Evolutionary conservation across 2,797 vertebrate genomes (phyloP), one percentile per base, ranked within the genome.

Genomic region (Gallinago nigripennis): DNA sequence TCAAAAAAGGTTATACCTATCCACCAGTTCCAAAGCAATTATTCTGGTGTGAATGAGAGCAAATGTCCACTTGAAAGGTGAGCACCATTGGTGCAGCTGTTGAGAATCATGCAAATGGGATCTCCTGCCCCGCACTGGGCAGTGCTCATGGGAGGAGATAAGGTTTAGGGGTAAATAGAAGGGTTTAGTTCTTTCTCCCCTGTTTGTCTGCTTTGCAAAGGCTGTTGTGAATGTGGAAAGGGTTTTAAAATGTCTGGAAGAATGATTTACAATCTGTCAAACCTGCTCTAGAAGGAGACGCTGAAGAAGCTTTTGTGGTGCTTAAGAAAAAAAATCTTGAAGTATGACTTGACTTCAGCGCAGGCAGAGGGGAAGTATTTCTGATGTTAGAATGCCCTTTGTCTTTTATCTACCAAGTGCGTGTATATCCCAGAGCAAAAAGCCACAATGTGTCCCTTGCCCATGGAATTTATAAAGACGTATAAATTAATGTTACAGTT

Each of bases 241-340:
- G 75, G n/a, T 60, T 79, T 66, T 21, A 88, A 81, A 88, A 85
- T 8, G n/a, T 73, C 37, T 68, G 50, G 68, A 77, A 85, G 70
- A 85, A 68, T 0, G 4, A 71, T 71, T 46, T 89, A 57, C 21
- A 19, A 45, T 64, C 45, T 87, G 50, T 88, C 54, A 68, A 82
- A 85, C 64, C 37, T 85, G n/a, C 41, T 85, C 16, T 33, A 56
- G 53, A 93, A 80, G 50, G 7, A 84, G 51, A 86, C 50, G 21
- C 9, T 61, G 72, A 92, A 91, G 82, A 75, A 86, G 28, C 7
- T 66, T 75, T 71, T 90, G 28, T 16, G 31, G 73, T 72, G 53
- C 20, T 87, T 68, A n/a, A 84, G 66, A 41, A 76, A 92, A 93
- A 41, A 78, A 72, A 48, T 69, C 27, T 84, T 83, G 25, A 64